Percentiles rank a stretch among this genome's conserved stretches.
Evolutionary conservation across 2,888 invertebrate genomes (phyloP).

Genomic region (Agonopterix alstromeriana): DNA sequence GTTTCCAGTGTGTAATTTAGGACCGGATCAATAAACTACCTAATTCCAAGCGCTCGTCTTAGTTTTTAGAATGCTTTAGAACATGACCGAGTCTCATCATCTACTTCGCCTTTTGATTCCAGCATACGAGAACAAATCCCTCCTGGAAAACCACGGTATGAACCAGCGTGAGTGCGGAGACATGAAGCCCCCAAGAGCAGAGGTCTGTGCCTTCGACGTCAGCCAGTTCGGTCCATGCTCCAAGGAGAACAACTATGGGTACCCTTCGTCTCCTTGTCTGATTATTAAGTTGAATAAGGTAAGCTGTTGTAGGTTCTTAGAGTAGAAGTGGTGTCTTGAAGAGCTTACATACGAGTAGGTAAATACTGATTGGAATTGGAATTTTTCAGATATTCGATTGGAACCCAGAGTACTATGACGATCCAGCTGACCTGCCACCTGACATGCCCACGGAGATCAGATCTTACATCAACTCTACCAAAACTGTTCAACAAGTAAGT

Average conservation of each 20-base stretch:
- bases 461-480: slow-evolving; percentile 39
- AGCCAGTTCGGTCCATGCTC: slow-evolving; percentile 86
- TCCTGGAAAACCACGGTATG: slow-evolving; percentile 41
- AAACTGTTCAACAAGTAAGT: slow-evolving; percentile 40
- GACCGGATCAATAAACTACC: too few relatives aligned
- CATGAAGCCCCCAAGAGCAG: slow-evolving; percentile 45
- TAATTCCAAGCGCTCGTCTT: too few relatives aligned
- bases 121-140: slow-evolving; percentile 59
- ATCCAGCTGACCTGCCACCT: slow-evolving; percentile 79
- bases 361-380: background rate
- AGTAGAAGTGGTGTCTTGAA: background rate
- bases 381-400: slow-evolving; percentile 87
- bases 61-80: too few relatives aligned
- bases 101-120: slow-evolving; percentile 8
- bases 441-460: slow-evolving; percentile 81
- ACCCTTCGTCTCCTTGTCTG: slow-evolving; percentile 91
- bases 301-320: slow-evolving; percentile 1
- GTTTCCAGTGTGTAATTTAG: too few relatives aligned
- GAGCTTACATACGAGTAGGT: background rate
- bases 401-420: slow-evolving; percentile 89
- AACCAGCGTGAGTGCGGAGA: slow-evolving; percentile 53
- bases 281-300: slow-evolving; percentile 93
- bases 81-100: too few relatives aligned
- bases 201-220: slow-evolving; percentile 88
- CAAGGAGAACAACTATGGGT: slow-evolving; percentile 89